Conservation (phyloP, 1,140 invertebrate genomes). For the Oedothorax gibbosus region DNA sequence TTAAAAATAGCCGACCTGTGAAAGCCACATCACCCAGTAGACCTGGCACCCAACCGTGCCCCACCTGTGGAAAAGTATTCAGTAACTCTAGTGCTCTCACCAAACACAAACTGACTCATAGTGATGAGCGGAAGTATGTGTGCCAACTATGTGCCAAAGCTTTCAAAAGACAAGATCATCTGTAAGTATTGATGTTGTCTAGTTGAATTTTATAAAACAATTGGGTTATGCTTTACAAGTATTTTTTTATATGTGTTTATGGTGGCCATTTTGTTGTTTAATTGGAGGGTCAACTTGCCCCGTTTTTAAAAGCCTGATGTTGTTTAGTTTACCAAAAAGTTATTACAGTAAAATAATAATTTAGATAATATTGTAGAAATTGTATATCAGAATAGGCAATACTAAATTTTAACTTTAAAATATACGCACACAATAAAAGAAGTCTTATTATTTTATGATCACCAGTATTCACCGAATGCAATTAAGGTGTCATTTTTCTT, state of each 20-base stretch:
- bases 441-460: too few relatives aligned
- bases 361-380: too few relatives aligned
- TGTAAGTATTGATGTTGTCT: slow-evolving; percentile 79
- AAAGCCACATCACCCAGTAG: slow-evolving; percentile 82
- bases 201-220: neutral
- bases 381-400: too few relatives aligned
- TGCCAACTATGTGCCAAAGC: slow-evolving; percentile 96
- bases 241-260: neutral
- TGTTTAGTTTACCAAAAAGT: too few relatives aligned
- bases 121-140: slow-evolving; percentile 96
- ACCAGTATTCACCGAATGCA: too few relatives aligned
- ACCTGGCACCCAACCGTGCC: slow-evolving; percentile 78
- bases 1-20: slow-evolving; percentile 76
- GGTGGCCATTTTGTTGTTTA: too few relatives aligned
- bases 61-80: slow-evolving; percentile 94
- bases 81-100: slow-evolving; percentile 96
- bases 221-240: neutral
- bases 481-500: too few relatives aligned
- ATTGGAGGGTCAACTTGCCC: too few relatives aligned
- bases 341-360: too few relatives aligned
- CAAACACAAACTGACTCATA: slow-evolving; percentile 97
- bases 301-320: too few relatives aligned
- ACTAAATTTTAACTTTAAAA: too few relatives aligned
- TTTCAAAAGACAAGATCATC: slow-evolving; percentile 98
- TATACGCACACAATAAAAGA: too few relatives aligned